Conservation (phyloP, 2,888 invertebrate genomes). For the Desoria tigrina region DNA sequence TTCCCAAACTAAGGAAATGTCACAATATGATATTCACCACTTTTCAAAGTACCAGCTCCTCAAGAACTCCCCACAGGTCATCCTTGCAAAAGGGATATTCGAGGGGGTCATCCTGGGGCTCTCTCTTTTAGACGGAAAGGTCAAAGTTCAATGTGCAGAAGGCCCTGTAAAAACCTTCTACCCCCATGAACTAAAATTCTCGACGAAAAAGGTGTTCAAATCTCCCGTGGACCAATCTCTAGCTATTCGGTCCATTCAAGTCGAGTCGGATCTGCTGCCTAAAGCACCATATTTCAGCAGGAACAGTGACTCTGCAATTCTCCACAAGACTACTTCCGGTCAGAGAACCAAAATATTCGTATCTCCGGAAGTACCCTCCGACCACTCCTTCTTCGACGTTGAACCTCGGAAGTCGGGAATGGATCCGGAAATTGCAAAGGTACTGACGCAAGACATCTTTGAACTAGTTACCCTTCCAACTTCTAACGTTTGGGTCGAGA, state of each 20-base stretch:
- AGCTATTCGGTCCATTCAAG: neutral
- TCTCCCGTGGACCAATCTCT: neutral
- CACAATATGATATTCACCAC: slow-evolving; percentile 9
- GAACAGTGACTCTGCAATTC: neutral
- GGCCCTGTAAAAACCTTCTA: slow-evolving; percentile 13
- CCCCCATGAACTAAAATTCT: slow-evolving; percentile 11
- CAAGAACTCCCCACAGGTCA: neutral
- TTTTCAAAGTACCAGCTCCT: neutral
- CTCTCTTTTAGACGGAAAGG: neutral
- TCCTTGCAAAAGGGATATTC: slow-evolving; percentile 7
- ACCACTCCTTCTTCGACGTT: too few relatives aligned
- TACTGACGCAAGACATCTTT: too few relatives aligned
- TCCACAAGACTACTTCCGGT: too few relatives aligned
- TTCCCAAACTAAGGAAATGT: neutral
- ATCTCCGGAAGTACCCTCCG: too few relatives aligned
- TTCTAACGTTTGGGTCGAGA: neutral
- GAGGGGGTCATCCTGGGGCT: slow-evolving; percentile 4
- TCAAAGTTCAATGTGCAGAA: slow-evolving; percentile 14
- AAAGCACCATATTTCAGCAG: neutral
- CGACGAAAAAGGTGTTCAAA: neutral
- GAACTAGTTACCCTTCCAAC: too few relatives aligned
- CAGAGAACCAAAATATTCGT: too few relatives aligned
- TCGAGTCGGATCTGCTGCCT: neutral
- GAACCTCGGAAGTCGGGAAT: too few relatives aligned
- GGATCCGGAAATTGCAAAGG: too few relatives aligned